These are phyloP conservation scores for Drosophila novamexicana DNA, from an alignment of 1,140 invertebrate genomes.

Conservation along the genomic window DNA sequence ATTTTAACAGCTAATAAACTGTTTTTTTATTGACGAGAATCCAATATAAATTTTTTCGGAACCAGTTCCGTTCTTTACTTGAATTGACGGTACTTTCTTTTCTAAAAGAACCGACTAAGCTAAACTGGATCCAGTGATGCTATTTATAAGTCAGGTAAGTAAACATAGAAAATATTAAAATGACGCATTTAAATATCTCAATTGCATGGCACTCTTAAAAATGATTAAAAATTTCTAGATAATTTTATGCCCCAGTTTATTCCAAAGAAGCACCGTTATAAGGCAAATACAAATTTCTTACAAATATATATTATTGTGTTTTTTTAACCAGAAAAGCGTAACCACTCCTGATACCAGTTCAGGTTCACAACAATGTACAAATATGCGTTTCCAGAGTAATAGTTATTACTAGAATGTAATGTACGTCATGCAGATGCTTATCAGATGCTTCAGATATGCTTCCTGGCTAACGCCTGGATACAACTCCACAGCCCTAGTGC, in stretches of 20 bases:
- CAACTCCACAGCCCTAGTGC: not conserved
- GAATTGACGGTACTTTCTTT: no score
- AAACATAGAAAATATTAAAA: no score
- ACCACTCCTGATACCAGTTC: slow-evolving; percentile 2
- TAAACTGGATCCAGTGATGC: no score
- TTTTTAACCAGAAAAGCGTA: not conserved
- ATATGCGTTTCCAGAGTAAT: not conserved
- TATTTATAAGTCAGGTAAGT: no score
- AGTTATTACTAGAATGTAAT: not conserved
- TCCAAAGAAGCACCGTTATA: not conserved
- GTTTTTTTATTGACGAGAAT: not conserved
- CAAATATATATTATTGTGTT: not conserved
- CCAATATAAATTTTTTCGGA: not conserved
- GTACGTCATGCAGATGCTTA: not conserved
- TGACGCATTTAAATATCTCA: no score
- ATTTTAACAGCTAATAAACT: not conserved
- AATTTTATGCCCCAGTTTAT: not conserved
- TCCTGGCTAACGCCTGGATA: slow-evolving; percentile 5
- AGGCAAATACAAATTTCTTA: not conserved
- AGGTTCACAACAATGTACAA: not conserved
- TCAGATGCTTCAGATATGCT: not conserved
- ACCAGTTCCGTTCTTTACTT: no score
- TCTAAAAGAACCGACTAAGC: no score
- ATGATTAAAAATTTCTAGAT: not conserved
- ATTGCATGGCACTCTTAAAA: not conserved